Evolutionary conservation across 2,113 vertebrate species (phyloP).

Genomic region (Theristicus caerulescens): DNA sequence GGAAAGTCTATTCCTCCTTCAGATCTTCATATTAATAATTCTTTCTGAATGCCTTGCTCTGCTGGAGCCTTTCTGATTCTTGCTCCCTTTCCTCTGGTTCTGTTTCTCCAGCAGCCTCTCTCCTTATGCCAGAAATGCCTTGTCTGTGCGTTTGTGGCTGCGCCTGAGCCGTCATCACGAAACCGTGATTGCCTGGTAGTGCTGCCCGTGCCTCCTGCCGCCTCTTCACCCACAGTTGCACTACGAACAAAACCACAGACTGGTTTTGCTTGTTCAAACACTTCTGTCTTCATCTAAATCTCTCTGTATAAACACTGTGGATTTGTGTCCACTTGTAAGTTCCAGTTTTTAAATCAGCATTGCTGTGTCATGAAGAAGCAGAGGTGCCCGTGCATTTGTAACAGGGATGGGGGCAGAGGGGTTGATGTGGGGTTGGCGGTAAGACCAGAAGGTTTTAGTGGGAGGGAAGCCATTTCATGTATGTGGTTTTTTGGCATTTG

Average conservation of each 20-base stretch:
- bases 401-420: too few species aligned
- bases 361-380: neutral
- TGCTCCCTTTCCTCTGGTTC: neutral
- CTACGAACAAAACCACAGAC: neutral
- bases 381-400: fast-evolving
- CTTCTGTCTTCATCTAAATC: neutral
- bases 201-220: neutral
- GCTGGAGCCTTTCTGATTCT: neutral
- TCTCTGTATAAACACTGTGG: fast-evolving
- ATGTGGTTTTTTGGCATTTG: too few species aligned
- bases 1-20: neutral
- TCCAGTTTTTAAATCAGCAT: fast-evolving
- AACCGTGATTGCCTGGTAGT: fast-evolving
- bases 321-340: neutral
- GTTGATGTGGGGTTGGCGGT: neutral
- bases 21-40: neutral
- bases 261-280: neutral
- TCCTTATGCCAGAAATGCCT: neutral
- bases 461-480: neutral
- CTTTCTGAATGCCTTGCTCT: neutral
- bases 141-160: neutral
- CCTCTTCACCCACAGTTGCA: neutral
- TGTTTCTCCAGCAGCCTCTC: neutral
- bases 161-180: neutral
- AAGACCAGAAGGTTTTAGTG: neutral